Base-by-base conservation (phyloP, 2,113 vertebrate species). In the Lethenteron camtschaticum region DNA sequence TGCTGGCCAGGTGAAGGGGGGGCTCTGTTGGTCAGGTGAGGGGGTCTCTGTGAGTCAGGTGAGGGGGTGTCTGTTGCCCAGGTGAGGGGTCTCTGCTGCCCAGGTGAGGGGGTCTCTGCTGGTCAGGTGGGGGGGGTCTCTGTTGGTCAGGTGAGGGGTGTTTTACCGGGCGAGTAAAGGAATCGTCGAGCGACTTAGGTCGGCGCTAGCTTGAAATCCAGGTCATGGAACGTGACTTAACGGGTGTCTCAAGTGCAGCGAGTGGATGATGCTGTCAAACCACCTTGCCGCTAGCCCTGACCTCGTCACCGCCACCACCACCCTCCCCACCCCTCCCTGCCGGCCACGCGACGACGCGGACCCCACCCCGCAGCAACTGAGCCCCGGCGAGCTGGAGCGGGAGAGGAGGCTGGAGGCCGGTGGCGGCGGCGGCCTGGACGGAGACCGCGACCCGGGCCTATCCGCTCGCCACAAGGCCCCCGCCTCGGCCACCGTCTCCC, bases 401-500 rank as follows among this genome's bases (percentile, higher is more conserved):
- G 78, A 20, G 85, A 87, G 59, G 89, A 90, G 60, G 90, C 41
- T 41, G 41, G 41, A 41, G 41, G 41, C 41, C 41, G 41, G 24
- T 6, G 24, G 41, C 41, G 41, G 41, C 41, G 5, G 41, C 41
- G 41, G 41, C 41, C 6, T 41, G 41, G 41, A 41, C 41, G 41
- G 41, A 41, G 10, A 9, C 63, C 63, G 63, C 24, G 63, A 66
- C 10, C n/a, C n/a, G n/a, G n/a, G n/a, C 8, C n/a, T 66, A 24
- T 66, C 24, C n/a, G 63, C n/a, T 10, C 63, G 24, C 24, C 24
- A n/a, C 63, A 66, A 24, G 63, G n/a, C 10, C 9, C 63, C 63
- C 63, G 63, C 24, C 63, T 16, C 63, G n/a, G 82, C 83, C 68
- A 82, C 86, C 71, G 77, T 90, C 77, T 87, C 86, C 75, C 96